Conservation (phyloP, 2,113 vertebrate species). For the Chaetorhynchus papuensis region DNA sequence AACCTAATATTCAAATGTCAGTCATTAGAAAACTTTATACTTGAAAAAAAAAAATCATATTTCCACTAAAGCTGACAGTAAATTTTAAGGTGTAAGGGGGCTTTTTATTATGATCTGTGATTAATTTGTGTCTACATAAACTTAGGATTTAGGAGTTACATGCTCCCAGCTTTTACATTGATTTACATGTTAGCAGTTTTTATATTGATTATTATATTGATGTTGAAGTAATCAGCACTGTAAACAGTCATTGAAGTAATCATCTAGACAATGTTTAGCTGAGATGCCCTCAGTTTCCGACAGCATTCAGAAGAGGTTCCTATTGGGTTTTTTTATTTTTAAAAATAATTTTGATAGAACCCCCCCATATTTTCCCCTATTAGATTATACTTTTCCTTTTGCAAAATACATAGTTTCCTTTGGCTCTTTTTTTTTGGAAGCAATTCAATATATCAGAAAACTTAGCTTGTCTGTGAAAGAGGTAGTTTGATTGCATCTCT, state of each 20-base stretch:
- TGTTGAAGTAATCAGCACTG: neutral
- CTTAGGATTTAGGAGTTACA: neutral
- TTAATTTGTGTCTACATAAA: neutral
- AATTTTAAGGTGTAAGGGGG: neutral
- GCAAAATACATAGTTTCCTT: neutral
- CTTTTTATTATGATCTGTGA: neutral
- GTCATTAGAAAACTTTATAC: neutral
- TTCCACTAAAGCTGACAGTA: neutral
- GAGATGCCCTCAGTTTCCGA: neutral
- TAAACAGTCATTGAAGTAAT: neutral
- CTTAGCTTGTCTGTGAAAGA: neutral
- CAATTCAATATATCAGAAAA: neutral
- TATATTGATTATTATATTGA: neutral
- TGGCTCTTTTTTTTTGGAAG: neutral
- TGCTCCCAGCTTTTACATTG: neutral
- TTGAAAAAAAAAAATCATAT: neutral
- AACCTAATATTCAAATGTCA: neutral
- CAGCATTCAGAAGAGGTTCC: neutral
- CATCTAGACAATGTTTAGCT: neutral
- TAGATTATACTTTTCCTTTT: neutral
- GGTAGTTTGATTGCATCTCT: neutral
- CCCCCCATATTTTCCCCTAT: fast-evolving
- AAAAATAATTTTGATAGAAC: neutral
- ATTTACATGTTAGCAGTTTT: neutral
- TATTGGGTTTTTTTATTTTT: neutral